Evolutionary conservation across 2,797 vertebrate species (phyloP).

Genomic region (Macropodus opercularis): DNA sequence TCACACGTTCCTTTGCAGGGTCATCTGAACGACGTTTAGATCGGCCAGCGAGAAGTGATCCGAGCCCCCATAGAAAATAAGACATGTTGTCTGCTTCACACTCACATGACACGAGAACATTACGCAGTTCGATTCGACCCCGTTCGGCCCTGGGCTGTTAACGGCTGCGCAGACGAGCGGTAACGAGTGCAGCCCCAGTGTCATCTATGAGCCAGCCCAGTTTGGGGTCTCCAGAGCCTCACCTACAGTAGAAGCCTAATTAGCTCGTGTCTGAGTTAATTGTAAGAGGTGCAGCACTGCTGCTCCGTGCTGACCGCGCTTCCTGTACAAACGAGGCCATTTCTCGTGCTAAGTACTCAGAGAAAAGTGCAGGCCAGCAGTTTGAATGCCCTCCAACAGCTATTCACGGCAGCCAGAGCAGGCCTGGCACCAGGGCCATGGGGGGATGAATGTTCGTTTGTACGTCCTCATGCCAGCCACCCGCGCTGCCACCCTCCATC

Average conservation of each 20-base stretch:
- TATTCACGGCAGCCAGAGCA: constrained; percentile 31
- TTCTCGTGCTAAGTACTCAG: constrained; percentile 41
- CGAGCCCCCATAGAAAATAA: background rate
- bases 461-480: constrained; percentile 24
- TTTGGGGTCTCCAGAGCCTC: constrained; percentile 24
- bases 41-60: constrained; percentile 3
- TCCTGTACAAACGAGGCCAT: constrained; percentile 57
- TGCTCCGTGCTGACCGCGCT: constrained; percentile 39
- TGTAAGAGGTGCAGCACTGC: constrained; percentile 36
- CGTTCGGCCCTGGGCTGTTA: constrained; percentile 1
- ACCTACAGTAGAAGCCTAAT: constrained; percentile 48
- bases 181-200: constrained; percentile 20
- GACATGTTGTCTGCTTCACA: constrained; percentile 8
- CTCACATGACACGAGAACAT: constrained; percentile 9
- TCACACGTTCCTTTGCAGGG: background rate
- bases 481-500: constrained; percentile 23
- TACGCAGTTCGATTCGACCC: constrained; percentile 17
- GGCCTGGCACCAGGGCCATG: background rate
- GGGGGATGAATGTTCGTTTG: constrained; percentile 37
- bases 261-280: constrained; percentile 51
- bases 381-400: constrained; percentile 62
- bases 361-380: constrained; percentile 57
- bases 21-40: background rate
- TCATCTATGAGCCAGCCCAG: constrained; percentile 15
- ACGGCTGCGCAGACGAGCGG: constrained; percentile 6